Percentiles rank a stretch among this genome's conserved stretches.
Evolutionary conservation across 1,140 invertebrate species (phyloP).

Genomic region (Akabosia matsudoensis): DNA sequence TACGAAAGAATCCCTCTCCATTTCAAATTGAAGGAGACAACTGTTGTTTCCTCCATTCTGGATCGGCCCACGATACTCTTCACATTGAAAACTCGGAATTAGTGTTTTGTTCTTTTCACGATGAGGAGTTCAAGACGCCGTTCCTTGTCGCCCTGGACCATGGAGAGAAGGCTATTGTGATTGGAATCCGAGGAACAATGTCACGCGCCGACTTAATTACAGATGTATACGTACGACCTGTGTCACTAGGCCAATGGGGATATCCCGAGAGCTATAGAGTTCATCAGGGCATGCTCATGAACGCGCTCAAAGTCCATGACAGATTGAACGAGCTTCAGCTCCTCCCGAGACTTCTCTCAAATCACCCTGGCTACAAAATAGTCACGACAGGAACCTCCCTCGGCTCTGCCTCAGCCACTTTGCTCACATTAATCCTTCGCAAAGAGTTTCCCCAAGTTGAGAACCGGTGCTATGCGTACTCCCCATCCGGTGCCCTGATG

Average conservation of each 20-base stretch:
- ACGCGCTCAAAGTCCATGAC: conserved; percentile 71
- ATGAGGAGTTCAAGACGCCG: conserved; percentile 69
- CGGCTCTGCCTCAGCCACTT: conserved; percentile 73
- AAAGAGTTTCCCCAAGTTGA: conserved; percentile 64
- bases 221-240: conserved; percentile 76
- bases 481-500: conserved; percentile 72
- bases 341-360: conserved; percentile 67
- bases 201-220: conserved; percentile 82
- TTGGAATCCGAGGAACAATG: conserved; percentile 80
- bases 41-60: conserved; percentile 81
- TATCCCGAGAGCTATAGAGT: conserved; percentile 64
- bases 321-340: conserved; percentile 65
- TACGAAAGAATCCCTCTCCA: conserved; percentile 62
- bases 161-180: conserved; percentile 72
- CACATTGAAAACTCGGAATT: conserved; percentile 72
- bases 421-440: conserved; percentile 71
- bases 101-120: conserved; percentile 80
- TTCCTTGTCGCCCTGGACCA: conserved; percentile 85
- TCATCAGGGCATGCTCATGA: conserved; percentile 82
- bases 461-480: conserved; percentile 76
- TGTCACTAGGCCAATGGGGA: conserved; percentile 68
- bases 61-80: conserved; percentile 75
- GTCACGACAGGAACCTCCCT: conserved; percentile 79
- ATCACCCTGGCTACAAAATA: conserved; percentile 69
- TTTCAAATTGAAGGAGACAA: conserved; percentile 72